Percentiles rank a stretch among this genome's conserved stretches.
These are phyloP conservation scores for Camponotus fellah DNA, from an alignment of 2,888 invertebrate genomes.

Conservation along the genomic window DNA sequence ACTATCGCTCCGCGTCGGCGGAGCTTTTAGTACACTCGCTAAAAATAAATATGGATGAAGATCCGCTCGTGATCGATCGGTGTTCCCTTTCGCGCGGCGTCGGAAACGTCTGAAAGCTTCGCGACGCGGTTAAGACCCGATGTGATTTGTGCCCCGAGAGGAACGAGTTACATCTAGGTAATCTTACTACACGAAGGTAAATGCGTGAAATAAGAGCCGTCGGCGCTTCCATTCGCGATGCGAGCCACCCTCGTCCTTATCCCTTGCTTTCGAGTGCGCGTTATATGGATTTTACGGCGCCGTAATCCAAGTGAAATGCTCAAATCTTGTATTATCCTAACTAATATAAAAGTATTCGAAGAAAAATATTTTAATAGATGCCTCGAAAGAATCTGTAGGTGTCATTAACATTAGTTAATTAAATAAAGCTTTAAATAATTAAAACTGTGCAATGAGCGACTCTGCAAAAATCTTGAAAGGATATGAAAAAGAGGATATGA, in stretches of 20 bases:
- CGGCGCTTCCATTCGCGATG: slow-evolving; percentile 19
- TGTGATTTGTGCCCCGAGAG: slow-evolving; percentile 37
- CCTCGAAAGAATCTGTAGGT: no score
- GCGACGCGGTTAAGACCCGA: slow-evolving; percentile 22
- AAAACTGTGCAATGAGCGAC: no score
- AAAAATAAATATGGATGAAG: slow-evolving; percentile 47
- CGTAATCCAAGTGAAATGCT: not conserved
- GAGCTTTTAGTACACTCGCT: slow-evolving; percentile 26
- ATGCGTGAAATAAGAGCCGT: slow-evolving; percentile 35
- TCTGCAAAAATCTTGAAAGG: not conserved
- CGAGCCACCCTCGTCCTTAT: slow-evolving; percentile 4
- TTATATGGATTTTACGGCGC: slow-evolving; percentile 26
- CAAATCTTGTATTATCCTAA: not conserved
- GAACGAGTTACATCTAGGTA: slow-evolving; percentile 31
- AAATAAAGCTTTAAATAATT: no score
- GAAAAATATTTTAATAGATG: not conserved
- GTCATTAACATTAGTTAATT: no score
- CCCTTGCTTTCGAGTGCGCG: not conserved
- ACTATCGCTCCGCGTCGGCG: not conserved
- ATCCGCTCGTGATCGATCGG: slow-evolving; percentile 30
- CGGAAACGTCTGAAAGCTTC: slow-evolving; percentile 19
- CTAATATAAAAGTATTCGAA: not conserved
- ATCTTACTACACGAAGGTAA: slow-evolving; percentile 3
- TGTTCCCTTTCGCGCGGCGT: not conserved
- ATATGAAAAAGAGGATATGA: not conserved